Conservation (phyloP, 2,113 vertebrate genomes). For the Poeciliopsis prolifica region DNA sequence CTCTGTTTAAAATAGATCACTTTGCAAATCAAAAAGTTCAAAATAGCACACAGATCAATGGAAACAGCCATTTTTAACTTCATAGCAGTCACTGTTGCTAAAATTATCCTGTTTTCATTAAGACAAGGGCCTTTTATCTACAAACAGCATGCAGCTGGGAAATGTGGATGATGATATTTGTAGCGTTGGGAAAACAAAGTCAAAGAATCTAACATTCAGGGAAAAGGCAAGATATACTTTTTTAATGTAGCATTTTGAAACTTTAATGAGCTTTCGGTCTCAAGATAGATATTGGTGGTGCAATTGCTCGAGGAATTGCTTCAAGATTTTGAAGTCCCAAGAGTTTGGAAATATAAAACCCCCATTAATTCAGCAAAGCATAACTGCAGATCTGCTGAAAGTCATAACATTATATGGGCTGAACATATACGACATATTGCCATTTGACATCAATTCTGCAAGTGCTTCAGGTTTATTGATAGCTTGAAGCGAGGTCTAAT, state of each 20-base stretch:
- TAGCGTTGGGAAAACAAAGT: constrained; percentile 41
- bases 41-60: constrained; percentile 68
- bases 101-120: constrained; percentile 43
- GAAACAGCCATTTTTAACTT: constrained; percentile 61
- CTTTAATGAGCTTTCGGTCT: constrained; percentile 46
- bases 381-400: constrained; percentile 30
- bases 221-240: constrained; percentile 28
- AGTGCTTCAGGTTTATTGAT: constrained; percentile 30
- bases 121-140: constrained; percentile 57
- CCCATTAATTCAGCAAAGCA: constrained; percentile 24
- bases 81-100: constrained; percentile 44
- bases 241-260: constrained; percentile 14
- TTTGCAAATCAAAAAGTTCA: constrained; percentile 36
- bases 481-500: constrained; percentile 32
- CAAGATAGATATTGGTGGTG: constrained; percentile 31
- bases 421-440: constrained; percentile 16
- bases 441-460: constrained; percentile 37
- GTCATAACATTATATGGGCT: constrained; percentile 38
- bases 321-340: constrained; percentile 15
- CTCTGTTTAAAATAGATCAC: constrained; percentile 15
- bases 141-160: constrained; percentile 50
- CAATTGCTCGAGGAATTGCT: constrained; percentile 18
- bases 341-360: constrained; percentile 27
- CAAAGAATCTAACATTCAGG: constrained; percentile 28
- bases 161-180: constrained; percentile 56